phyloP scores from a whole-genome alignment of 2,888 invertebrate genomes.

The Pomacea canaliculata region DNA sequence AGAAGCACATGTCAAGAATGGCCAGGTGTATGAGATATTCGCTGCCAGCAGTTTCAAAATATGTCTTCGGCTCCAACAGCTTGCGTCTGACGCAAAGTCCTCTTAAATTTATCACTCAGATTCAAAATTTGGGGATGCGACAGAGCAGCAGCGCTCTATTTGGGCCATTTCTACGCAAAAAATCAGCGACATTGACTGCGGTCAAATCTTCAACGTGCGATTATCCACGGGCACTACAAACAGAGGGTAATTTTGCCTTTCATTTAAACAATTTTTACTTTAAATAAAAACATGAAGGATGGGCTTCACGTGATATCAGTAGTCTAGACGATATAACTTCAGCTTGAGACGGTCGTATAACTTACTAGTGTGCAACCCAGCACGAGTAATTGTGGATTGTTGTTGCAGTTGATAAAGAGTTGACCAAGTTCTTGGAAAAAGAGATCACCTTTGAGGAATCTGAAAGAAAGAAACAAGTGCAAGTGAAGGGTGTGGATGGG shows the following conservation, averaged over 20 bases:
- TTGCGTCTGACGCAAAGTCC: neutral
- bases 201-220: conserved; percentile 10
- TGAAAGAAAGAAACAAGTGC: conserved; percentile 73
- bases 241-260: conserved; percentile 13
- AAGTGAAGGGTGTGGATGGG: conserved; percentile 85
- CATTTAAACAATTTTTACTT: too few species aligned
- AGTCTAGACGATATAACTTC: too few species aligned
- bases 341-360: too few species aligned
- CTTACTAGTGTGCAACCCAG: too few species aligned
- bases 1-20: conserved; percentile 19
- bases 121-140: neutral
- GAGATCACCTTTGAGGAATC: conserved; percentile 94
- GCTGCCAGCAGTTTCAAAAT: conserved; percentile 9
- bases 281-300: too few species aligned
- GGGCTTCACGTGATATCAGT: too few species aligned
- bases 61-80: neutral
- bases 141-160: conserved; percentile 8
- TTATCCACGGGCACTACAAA: conserved; percentile 1
- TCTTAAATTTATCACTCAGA: neutral
- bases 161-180: neutral
- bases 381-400: too few species aligned
- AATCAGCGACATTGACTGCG: conserved; percentile 17
- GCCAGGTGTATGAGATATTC: conserved; percentile 8
- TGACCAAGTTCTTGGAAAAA: conserved; percentile 91
- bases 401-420: conserved; percentile 65